phyloP scores from a whole-genome alignment of 1,140 invertebrate species.

The Apis laboriosa region DNA sequence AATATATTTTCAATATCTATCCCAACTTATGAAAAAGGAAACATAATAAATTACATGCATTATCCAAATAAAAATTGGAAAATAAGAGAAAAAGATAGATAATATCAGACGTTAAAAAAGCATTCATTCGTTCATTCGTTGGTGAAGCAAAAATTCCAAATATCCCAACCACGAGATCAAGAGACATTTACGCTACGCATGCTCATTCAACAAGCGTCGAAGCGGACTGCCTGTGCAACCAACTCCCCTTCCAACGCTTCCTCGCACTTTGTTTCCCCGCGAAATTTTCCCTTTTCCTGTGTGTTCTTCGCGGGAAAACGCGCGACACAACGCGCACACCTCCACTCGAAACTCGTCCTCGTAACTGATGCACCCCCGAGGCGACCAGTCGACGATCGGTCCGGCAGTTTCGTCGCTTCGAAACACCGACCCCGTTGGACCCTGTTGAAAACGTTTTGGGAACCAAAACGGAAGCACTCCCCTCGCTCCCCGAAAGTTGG shows the following conservation, averaged over 20 bases:
- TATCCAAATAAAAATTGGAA: too few species aligned
- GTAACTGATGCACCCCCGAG: background rate
- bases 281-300: background rate
- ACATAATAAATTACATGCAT: too few species aligned
- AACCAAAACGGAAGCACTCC: background rate
- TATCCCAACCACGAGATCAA: background rate
- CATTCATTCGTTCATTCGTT: too few species aligned
- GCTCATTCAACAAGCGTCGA: background rate
- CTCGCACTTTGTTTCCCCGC: background rate
- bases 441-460: too few species aligned
- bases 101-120: too few species aligned
- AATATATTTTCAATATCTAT: too few species aligned
- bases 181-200: too few species aligned
- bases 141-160: too few species aligned
- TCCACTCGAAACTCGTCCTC: background rate
- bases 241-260: background rate
- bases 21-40: too few species aligned
- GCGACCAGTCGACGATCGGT: background rate
- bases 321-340: background rate
- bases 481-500: background rate
- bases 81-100: too few species aligned
- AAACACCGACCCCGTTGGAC: too few species aligned
- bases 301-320: background rate
- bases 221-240: slow-evolving; percentile 24
- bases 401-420: background rate